A percentile compares a stretch with the other conserved stretches of the same genome.
These are phyloP conservation scores for Sapayoa aenigma DNA, from an alignment of 2,113 vertebrate species.

Conservation along the genomic window DNA sequence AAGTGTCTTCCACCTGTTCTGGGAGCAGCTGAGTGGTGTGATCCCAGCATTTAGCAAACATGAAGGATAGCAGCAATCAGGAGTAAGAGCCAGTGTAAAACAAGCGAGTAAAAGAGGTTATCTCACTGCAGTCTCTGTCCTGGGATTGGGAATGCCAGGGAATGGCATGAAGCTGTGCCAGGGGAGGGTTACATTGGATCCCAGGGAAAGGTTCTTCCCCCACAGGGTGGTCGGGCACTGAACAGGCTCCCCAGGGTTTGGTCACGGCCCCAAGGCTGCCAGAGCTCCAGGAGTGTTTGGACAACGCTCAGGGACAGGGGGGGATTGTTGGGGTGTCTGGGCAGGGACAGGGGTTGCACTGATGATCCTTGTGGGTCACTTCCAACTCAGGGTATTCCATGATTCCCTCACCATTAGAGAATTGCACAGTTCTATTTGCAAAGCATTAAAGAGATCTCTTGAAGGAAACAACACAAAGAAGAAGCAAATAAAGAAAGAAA, in stretches of 20 bases:
- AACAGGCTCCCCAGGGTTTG: background rate
- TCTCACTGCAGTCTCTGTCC: background rate
- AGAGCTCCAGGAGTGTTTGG: background rate
- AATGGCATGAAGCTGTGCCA: background rate
- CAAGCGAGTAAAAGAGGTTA: background rate
- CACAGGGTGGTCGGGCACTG: background rate
- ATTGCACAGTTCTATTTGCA: background rate
- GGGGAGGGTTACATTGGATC: background rate
- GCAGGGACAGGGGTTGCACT: background rate
- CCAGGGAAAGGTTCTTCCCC: background rate
- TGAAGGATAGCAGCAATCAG: background rate
- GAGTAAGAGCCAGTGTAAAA: background rate
- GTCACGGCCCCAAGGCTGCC: fast-evolving
- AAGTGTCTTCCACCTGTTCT: background rate
- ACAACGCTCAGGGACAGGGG: fast-evolving
- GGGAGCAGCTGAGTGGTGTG: background rate
- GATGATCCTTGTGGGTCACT: background rate
- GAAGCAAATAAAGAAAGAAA: background rate
- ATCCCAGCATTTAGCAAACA: background rate
- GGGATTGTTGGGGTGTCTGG: background rate
- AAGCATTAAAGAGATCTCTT: background rate
- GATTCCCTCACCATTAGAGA: background rate
- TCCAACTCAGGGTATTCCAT: background rate
- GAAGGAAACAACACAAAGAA: background rate
- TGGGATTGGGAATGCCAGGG: background rate